Conservation (phyloP, 1,140 invertebrate genomes). For the Pseudomyrmex cubaensis region DNA sequence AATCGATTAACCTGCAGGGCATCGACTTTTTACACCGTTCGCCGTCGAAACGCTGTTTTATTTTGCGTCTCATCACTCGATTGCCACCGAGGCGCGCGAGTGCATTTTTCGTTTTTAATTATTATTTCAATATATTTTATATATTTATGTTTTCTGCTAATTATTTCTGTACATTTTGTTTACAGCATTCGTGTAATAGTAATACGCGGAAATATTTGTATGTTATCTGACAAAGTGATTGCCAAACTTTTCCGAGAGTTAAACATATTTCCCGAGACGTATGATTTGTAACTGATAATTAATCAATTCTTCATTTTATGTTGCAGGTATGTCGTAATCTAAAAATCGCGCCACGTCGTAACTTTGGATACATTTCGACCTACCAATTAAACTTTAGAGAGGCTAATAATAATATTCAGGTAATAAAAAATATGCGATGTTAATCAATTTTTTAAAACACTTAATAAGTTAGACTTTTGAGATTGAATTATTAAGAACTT, state of each 20-base stretch:
- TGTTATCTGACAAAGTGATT: not conserved
- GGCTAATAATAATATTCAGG: not conserved
- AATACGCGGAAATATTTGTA: not conserved
- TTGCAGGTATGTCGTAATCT: conserved; percentile 33
- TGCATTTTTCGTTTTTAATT: not conserved
- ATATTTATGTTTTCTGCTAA: not conserved
- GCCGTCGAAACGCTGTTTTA: conserved; percentile 13
- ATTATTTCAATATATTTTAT: not conserved
- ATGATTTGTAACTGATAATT: not conserved
- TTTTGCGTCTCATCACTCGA: conserved; percentile 19
- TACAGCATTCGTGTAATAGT: not conserved
- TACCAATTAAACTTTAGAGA: conserved; percentile 1
- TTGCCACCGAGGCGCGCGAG: not conserved
- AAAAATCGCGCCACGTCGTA: not conserved
- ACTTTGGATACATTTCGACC: not conserved
- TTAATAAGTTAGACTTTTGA: not conserved
- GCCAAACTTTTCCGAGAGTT: not conserved
- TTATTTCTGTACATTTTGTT: not conserved
- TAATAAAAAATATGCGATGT: conserved; percentile 11
- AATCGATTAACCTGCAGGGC: conserved; percentile 58
- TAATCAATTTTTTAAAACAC: not conserved
- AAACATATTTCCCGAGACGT: not conserved
- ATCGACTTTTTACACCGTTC: conserved; percentile 41
- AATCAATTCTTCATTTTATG: conserved; percentile 28
- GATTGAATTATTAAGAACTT: not conserved